Evolutionary conservation across 2,797 vertebrate genomes (phyloP).

Genomic region (Chelmon rostratus): DNA sequence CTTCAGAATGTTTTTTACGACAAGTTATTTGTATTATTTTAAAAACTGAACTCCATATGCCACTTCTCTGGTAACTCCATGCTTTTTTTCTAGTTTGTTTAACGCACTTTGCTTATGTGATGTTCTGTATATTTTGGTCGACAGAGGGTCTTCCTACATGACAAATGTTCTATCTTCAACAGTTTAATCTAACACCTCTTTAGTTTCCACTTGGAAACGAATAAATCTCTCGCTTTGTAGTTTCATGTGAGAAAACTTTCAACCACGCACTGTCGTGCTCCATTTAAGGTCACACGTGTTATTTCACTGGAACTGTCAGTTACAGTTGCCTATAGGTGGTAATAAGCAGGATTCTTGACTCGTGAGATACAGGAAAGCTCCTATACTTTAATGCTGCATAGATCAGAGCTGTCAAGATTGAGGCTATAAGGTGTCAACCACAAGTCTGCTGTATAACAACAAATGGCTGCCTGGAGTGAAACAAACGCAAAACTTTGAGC

Average conservation of each 20-base stretch:
- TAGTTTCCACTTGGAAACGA: conserved; percentile 21
- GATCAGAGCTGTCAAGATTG: not conserved
- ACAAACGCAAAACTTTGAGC: not conserved
- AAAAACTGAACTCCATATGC: conserved; percentile 1
- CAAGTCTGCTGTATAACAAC: not conserved
- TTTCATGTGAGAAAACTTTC: not conserved
- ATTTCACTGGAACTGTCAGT: conserved; percentile 8
- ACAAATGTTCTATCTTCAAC: not conserved
- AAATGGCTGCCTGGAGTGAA: not conserved
- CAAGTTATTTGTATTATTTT: not conserved
- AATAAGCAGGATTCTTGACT: not conserved
- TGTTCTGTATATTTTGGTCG: not conserved
- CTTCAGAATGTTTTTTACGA: not conserved
- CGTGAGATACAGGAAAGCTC: conserved; percentile 5
- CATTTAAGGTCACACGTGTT: not conserved
- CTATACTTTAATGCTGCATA: no score
- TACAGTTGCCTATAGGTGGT: not conserved
- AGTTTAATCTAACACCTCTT: rapidly evolving
- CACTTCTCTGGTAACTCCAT: conserved; percentile 6
- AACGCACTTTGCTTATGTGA: not conserved
- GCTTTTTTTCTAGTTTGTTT: not conserved
- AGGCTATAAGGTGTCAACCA: conserved; percentile 36
- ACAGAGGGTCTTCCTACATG: not conserved
- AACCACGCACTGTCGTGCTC: not conserved
- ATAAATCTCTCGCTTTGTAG: not conserved